phyloP scores from a whole-genome alignment of 2,797 vertebrate species.

The Psittacula derbiana region DNA sequence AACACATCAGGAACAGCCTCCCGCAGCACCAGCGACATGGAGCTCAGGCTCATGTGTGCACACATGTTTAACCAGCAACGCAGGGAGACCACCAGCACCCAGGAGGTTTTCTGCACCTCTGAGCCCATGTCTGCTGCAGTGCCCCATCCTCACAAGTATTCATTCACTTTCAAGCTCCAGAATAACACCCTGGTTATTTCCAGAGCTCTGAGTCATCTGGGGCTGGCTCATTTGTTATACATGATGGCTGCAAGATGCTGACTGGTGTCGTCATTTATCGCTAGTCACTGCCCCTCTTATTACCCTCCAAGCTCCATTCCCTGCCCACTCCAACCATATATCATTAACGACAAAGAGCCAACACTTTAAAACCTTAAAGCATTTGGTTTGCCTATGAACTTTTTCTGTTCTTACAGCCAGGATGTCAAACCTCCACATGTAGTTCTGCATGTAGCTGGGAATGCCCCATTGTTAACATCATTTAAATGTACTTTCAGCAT shows the following conservation, averaged over 20 bases:
- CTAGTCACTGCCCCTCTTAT: not conserved
- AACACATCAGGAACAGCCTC: not conserved
- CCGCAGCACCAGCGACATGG: rapidly evolving
- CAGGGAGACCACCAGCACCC: rapidly evolving
- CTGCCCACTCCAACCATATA: not conserved
- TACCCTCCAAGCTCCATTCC: not conserved
- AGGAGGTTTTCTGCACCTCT: too few relatives aligned
- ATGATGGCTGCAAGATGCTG: not conserved
- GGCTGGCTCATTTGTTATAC: not conserved
- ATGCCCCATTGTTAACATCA: not conserved
- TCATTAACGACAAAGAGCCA: not conserved
- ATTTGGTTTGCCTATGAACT: not conserved
- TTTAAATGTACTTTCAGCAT: not conserved
- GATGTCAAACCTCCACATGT: not conserved
- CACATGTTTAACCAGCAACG: rapidly evolving
- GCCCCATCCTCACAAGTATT: not conserved
- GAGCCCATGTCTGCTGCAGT: not conserved
- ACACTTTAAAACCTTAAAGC: not conserved
- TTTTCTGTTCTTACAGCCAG: not conserved
- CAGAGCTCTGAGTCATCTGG: not conserved
- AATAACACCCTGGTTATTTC: not conserved
- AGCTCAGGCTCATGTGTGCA: rapidly evolving
- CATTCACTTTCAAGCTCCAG: not conserved
- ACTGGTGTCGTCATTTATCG: rapidly evolving
- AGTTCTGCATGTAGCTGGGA: not conserved